These are phyloP conservation scores for Micromesistius poutassou DNA, from an alignment of 2,797 vertebrate species.

Conservation along the genomic window DNA sequence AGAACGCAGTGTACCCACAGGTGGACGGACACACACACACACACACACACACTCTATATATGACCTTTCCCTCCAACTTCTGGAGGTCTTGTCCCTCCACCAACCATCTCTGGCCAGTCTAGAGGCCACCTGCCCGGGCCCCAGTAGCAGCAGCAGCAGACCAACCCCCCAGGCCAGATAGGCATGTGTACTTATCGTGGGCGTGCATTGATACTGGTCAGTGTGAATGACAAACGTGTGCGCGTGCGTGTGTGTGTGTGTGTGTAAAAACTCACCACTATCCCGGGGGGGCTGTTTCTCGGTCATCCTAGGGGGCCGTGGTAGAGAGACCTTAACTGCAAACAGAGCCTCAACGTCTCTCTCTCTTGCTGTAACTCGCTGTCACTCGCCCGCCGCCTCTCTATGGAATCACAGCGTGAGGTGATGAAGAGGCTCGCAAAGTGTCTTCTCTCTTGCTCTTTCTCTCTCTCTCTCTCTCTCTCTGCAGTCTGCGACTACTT, in stretches of 20 bases:
- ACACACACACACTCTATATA: background rate
- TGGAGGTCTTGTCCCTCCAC: background rate
- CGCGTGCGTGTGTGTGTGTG: slow-evolving; percentile 8
- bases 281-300: slow-evolving; percentile 74
- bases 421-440: background rate
- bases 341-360: slow-evolving; percentile 28
- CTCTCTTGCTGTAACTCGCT: slow-evolving; percentile 50
- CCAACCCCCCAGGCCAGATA: too few species aligned
- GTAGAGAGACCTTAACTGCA: slow-evolving; percentile 54
- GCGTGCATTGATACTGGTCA: background rate
- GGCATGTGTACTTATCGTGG: too few species aligned
- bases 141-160: too few species aligned
- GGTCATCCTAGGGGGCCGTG: slow-evolving; percentile 66
- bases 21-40: background rate
- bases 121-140: too few species aligned
- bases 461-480: slow-evolving; percentile 7
- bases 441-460: slow-evolving; percentile 17
- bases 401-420: background rate
- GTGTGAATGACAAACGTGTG: background rate
- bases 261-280: slow-evolving; percentile 70
- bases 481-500: slow-evolving; percentile 23
- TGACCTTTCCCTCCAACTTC: background rate
- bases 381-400: slow-evolving; percentile 48
- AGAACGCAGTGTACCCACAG: too few species aligned
- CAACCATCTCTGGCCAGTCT: too few species aligned